Evolutionary conservation across 2,888 invertebrate species (phyloP), one percentile per base, ranked within the genome.

Genomic region (Sinhomidia bicolor): DNA sequence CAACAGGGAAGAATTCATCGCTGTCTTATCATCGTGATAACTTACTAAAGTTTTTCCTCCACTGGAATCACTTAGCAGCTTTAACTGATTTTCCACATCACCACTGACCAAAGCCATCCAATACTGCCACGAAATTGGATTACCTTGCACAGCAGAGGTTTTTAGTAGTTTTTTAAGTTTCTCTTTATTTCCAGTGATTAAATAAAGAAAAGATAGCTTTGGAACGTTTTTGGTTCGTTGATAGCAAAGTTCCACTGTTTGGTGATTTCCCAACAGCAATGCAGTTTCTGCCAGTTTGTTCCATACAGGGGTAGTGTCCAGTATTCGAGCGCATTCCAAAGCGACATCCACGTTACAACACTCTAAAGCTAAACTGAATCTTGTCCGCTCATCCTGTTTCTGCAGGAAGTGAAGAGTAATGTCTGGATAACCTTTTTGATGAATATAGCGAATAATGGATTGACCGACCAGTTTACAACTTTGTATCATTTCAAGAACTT

Each of bases 211-310:
- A 17, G 99, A 97, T 0, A 99, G 95, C 94, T 99, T 99, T 94
- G 99, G 99, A 94, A 99, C 99, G 94, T 99, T 99, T 94, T 99
- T 99, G 0, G 99, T 99, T 90, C 99, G 96, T 93, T 99, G 99
- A 94, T 99, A 99, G 93, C 99, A 99, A 99, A 99, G 99, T 94
- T 99, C 99, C 0, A 99, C 99, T 74, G 97, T 95, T 94, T 97
- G 97, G 93, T 97, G 97, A 93, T 97, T 97, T n/a, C 98, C 99
- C 93, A 98, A 98, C 92, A 97, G 94, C 29, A 99, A 94, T 0
- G 99, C 99, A 0, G 98, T 97, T 93, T 98, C 96, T 0, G 98
- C 99, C 88, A 99, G 94, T 91, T 97, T 96, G 93, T 99, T 98
- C 99, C 99, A 99, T 9, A 92, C 99, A 98, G 7, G 95, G 94